Base-by-base conservation (phyloP, 2,888 invertebrate genomes). In the Diogma glabrata region DNA sequence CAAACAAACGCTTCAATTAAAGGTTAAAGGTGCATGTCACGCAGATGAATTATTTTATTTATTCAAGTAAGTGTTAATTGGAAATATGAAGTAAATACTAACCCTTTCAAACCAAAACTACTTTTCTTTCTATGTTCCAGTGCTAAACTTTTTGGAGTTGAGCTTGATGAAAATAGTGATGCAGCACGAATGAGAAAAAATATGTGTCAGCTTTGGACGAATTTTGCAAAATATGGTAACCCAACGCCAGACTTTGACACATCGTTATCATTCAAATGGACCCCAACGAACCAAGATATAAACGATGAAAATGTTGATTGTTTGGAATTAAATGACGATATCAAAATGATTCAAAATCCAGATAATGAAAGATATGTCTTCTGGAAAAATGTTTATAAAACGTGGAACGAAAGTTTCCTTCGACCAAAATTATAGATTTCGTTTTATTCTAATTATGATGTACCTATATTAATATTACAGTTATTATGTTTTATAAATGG, bases 11-110 rank as follows among this genome's bases (percentile, higher is more conserved):
- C n/a, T n/a, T 12, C 10, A 19, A 6, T 66, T 75, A n/a, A 56
- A 70, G 1, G 63, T 72, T 0, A 26, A 66, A 1, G 82, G 81
- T 3, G 73, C 76, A 1, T 74, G 75, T 28, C 82, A 82, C 59
- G 75, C 70, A 0, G 82, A 82, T 56, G 82, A 82, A 1, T 63
- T 76, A 1, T 74, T 74, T 10, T 81, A 81, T 56, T 53, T 81
- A 2, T 72, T 81, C 22, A 75, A 73, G 52, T 63, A 12, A 61
- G 38, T 53, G 17, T 4, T 17, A 28, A 12, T 12, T 12, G 2
- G 2, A 12, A 16, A n/a, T n/a, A n/a, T n/a, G n/a, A n/a, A n/a
- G n/a, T n/a, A n/a, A n/a, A n/a, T n/a, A n/a, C n/a, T n/a, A n/a
- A 28, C 3, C 2, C 10, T 2, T 12, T n/a, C 9, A 2, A 12